Conservation (phyloP, 2,113 vertebrate genomes). For the Holacanthus passer region DNA sequence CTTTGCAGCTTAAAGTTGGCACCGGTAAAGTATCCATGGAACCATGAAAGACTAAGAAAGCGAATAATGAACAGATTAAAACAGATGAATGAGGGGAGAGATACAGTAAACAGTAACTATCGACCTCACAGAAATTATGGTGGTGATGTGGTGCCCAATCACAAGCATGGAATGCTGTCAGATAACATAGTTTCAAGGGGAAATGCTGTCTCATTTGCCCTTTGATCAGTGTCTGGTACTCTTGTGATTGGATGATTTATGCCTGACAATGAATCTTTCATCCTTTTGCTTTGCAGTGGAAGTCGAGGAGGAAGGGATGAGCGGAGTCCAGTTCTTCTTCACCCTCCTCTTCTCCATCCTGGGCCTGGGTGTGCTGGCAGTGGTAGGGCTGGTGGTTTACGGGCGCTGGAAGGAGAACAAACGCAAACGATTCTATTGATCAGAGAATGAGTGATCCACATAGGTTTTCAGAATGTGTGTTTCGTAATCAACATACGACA, state of each 20-base stretch:
- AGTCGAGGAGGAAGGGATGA: conserved; percentile 84
- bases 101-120: too few species aligned
- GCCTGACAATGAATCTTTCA: background rate
- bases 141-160: too few species aligned
- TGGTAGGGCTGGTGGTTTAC: conserved; percentile 88
- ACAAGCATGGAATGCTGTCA: background rate
- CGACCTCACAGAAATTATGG: too few species aligned
- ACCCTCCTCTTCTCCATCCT: conserved; percentile 91
- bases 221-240: background rate
- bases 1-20: too few species aligned
- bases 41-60: too few species aligned
- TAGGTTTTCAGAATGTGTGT: background rate
- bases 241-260: background rate
- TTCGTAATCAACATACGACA: conserved; percentile 20
- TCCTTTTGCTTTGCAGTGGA: conserved; percentile 78
- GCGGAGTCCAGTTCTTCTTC: conserved; percentile 89
- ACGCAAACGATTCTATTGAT: conserved; percentile 97
- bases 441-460: background rate
- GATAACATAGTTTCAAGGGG: too few species aligned
- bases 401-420: conserved; percentile 95
- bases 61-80: too few species aligned
- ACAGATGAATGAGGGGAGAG: too few species aligned
- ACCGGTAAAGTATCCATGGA: too few species aligned
- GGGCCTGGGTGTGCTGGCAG: conserved; percentile 87
- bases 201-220: background rate